These are phyloP conservation scores for Dione vanillae DNA, from an alignment of 2,888 invertebrate species.

Conservation along the genomic window DNA sequence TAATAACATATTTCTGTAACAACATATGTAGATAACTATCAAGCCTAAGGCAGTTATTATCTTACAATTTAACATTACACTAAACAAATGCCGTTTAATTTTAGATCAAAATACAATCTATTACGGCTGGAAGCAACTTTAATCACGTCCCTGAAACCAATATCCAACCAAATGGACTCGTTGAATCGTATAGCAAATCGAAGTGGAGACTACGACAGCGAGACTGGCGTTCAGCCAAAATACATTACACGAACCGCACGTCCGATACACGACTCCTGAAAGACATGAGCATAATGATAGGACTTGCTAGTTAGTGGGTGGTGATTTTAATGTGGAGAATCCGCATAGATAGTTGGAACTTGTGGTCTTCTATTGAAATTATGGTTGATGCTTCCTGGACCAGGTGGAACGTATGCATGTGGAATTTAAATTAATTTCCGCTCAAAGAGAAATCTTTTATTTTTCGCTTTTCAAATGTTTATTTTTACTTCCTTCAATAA, in stretches of 20 bases:
- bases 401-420: background rate
- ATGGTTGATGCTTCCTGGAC: background rate
- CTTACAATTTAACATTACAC: background rate
- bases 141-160: conserved; percentile 50
- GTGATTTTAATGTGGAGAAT: conserved; percentile 28
- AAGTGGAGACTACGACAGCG: conserved; percentile 45
- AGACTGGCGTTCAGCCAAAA: conserved; percentile 47
- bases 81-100: conserved; percentile 34
- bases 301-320: conserved; percentile 40
- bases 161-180: conserved; percentile 48
- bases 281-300: conserved; percentile 47
- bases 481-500: no score
- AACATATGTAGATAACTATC: conserved; percentile 4
- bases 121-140: conserved; percentile 45
- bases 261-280: conserved; percentile 45
- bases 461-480: no score
- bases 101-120: conserved; percentile 35
- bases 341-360: background rate
- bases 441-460: no score
- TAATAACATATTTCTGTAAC: background rate
- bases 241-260: conserved; percentile 48
- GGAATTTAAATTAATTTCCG: background rate
- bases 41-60: background rate
- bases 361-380: background rate
- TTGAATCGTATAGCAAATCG: conserved; percentile 48